phyloP scores from a whole-genome alignment of 1,140 invertebrate genomes.

The Sycobia sp. region DNA sequence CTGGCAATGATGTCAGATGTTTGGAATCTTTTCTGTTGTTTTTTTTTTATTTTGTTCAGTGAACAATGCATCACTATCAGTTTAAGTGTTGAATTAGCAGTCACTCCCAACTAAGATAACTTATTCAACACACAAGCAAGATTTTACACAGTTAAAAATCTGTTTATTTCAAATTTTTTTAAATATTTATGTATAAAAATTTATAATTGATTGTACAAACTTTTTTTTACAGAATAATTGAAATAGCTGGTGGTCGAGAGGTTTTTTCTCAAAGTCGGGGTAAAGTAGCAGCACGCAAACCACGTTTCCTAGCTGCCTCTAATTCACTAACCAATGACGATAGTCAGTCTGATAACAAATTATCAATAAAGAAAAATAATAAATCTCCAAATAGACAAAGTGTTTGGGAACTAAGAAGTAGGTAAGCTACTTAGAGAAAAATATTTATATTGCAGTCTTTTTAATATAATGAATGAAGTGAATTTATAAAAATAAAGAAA shows the following conservation, averaged over 20 bases:
- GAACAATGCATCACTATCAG: not conserved
- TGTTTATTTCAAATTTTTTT: no score
- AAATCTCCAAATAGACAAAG: constrained; percentile 66
- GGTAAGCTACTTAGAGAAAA: constrained; percentile 48
- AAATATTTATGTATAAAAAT: not conserved
- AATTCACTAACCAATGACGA: constrained; percentile 61
- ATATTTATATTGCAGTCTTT: not conserved
- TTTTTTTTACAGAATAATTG: constrained; percentile 80
- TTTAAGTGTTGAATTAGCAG: not conserved
- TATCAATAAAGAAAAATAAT: constrained; percentile 62
- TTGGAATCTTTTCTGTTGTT: constrained; percentile 22
- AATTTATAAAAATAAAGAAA: not conserved
- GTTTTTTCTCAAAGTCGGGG: constrained; percentile 83
- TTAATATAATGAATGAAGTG: not conserved
- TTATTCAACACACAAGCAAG: no score
- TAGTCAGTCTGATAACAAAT: constrained; percentile 60
- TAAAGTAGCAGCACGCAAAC: constrained; percentile 74
- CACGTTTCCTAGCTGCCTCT: constrained; percentile 67
- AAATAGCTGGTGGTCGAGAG: constrained; percentile 85
- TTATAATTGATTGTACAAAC: constrained; percentile 2
- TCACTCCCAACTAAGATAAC: not conserved
- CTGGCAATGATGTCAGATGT: constrained; percentile 25
- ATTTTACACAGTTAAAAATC: no score
- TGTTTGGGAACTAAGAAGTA: constrained; percentile 68
- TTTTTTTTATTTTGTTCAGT: not conserved